Conservation (phyloP, 2,113 vertebrate species). For the Xenopus borealis region DNA sequence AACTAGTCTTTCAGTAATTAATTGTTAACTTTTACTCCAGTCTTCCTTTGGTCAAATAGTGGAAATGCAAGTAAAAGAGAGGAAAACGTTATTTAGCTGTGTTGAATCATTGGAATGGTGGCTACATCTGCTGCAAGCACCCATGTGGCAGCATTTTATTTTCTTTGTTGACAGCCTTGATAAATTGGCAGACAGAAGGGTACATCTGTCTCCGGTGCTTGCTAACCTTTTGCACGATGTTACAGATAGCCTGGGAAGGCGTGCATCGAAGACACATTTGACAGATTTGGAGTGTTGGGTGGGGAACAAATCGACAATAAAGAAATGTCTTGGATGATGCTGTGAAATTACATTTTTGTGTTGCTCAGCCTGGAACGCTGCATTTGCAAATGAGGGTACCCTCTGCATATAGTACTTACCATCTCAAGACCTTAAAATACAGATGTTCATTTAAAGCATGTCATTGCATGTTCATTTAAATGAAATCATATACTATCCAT, state of each 20-base stretch:
- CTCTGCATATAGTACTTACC: no score
- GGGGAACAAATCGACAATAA: background rate
- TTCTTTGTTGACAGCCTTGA: constrained; percentile 2
- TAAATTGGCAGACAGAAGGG: background rate
- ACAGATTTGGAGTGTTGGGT: background rate
- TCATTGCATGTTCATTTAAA: no score
- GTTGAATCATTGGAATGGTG: constrained; percentile 14
- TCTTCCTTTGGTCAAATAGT: background rate
- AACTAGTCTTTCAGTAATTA: no score
- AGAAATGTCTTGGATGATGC: background rate
- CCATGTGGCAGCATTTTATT: constrained; percentile 38
- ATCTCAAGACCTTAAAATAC: no score
- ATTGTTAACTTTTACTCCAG: background rate
- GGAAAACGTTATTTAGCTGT: constrained; percentile 12
- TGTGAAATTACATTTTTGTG: background rate
- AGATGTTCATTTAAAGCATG: no score
- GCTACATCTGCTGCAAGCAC: constrained; percentile 26
- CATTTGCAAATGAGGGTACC: background rate
- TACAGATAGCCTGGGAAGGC: constrained; percentile 33
- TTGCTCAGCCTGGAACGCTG: background rate
- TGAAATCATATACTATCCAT: no score
- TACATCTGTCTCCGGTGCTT: constrained; percentile 8
- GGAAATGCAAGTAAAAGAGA: background rate
- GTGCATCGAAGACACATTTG: background rate
- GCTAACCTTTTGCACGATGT: constrained; percentile 38